Evolutionary conservation across 1,140 invertebrate genomes (phyloP).

Genomic region (Antheraea pernyi): DNA sequence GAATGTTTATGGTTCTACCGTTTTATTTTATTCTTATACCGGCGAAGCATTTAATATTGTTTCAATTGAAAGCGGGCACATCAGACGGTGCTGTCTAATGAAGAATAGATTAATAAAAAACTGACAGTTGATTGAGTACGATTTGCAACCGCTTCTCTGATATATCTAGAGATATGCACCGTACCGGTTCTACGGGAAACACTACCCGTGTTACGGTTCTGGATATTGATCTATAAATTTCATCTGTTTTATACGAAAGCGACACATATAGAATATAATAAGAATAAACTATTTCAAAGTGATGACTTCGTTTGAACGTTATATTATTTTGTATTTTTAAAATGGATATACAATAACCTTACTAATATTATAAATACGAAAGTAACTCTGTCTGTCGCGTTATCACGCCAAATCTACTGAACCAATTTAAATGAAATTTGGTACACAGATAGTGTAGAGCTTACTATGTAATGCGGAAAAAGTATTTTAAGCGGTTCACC

Average conservation of each 20-base stretch:
- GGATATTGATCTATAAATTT: constrained; percentile 35
- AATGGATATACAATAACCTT: too few relatives aligned
- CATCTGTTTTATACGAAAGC: not conserved
- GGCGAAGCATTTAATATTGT: constrained; percentile 75
- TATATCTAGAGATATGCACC: constrained; percentile 33
- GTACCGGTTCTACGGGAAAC: constrained; percentile 17
- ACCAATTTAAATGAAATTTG: too few relatives aligned
- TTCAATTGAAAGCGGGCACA: constrained; percentile 75
- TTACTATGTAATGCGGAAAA: too few relatives aligned
- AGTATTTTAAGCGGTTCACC: too few relatives aligned
- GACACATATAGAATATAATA: not conserved
- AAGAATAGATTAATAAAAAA: constrained; percentile 61
- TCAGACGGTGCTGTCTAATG: constrained; percentile 63
- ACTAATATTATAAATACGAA: too few relatives aligned
- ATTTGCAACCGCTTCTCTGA: constrained; percentile 46
- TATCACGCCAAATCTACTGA: too few relatives aligned
- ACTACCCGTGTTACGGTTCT: constrained; percentile 62
- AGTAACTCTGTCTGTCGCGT: too few relatives aligned
- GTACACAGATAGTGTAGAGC: too few relatives aligned
- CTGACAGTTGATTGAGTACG: constrained; percentile 56
- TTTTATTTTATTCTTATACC: constrained; percentile 72
- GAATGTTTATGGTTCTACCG: constrained; percentile 78
- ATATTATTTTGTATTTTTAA: too few relatives aligned
- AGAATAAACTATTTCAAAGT: not conserved
- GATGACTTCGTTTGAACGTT: too few relatives aligned